Evolutionary conservation across 2,113 vertebrate genomes (phyloP), one percentile per base, ranked within the genome.

Genomic region (Tachysurus vachellii): DNA sequence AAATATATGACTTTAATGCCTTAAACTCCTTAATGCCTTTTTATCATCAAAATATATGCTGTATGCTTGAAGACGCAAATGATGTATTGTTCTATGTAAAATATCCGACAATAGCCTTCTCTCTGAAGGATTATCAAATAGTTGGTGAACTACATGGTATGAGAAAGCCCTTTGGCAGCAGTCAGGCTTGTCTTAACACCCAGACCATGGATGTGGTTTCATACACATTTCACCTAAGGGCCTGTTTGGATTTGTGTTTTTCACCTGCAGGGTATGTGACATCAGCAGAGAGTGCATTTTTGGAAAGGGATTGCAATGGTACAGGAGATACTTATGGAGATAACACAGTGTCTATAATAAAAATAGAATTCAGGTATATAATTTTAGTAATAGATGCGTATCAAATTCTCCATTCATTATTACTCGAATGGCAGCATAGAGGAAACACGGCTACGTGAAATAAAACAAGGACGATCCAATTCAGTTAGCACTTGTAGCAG

Each of bases 181-280:
- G 76, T 36, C 62, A 82, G 50, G 66, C 19, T 59, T 83, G 26
- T 28, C 80, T n/a, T 26, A 71, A 83, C 44, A 62, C 84, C 59
- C 11, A 53, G 82, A 57, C 83, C 44, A 53, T 56, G 85, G 57
- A 59, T 62, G 77, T 12, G 28, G 82, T 85, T 87, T 87, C 79
- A 82, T 80, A 75, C 81, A 84, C 71, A 83, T 75, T 90, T 87
- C 59, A 89, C 89, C 86, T 80, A 56, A 87, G 89, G 86, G 81
- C 83, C 76, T 83, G 87, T 90, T 86, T 86, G 83, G 64, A 80
- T 86, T 86, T 86, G 75, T 87, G 62, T 17, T 85, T 83, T 85
- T 85, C 80, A 84, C 85, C 89, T 90, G 83, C 73, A 88, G 89
- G 89, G 86, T 54, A 90, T 88, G 77, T 90, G 88, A 88, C 89